These are phyloP conservation scores for Chloropsis hardwickii DNA, from an alignment of 2,113 vertebrate species.

Conservation along the genomic window DNA sequence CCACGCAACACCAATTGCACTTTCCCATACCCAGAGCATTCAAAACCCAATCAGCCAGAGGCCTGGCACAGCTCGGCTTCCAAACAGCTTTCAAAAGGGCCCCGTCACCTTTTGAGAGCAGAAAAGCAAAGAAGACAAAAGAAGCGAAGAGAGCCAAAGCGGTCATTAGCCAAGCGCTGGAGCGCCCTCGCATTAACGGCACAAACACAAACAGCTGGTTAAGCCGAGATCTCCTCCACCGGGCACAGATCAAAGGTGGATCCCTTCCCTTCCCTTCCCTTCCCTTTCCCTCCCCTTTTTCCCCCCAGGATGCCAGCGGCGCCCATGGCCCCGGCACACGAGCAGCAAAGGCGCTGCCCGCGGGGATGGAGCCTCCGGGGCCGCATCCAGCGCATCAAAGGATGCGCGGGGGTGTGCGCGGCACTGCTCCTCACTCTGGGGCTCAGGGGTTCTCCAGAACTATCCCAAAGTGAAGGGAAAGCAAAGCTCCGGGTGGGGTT, in stretches of 20 bases:
- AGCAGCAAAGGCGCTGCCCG: not conserved
- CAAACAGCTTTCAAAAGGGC: not conserved
- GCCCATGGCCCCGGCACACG: not conserved
- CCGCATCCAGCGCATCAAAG: not conserved
- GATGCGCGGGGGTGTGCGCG: fast-evolving
- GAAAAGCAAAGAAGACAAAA: not conserved
- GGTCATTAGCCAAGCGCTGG: not conserved
- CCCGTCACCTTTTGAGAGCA: not conserved
- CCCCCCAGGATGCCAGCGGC: not conserved
- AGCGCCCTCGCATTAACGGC: not conserved
- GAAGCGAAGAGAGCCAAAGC: not conserved
- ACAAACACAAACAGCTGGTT: not conserved
- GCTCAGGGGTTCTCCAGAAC: not conserved
- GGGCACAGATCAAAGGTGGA: not conserved
- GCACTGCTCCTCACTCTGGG: not conserved
- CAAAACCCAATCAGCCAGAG: not conserved
- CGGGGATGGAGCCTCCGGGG: not conserved
- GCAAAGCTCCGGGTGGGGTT: not conserved
- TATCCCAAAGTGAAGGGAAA: not conserved
- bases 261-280: not conserved
- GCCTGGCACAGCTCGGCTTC: not conserved
- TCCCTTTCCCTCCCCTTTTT: too few species aligned
- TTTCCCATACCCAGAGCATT: not conserved
- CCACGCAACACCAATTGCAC: not conserved
- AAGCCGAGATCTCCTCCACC: not conserved